Evolutionary conservation across 2,888 invertebrate genomes (phyloP).

Genomic region (Trichopoda pennipes): DNA sequence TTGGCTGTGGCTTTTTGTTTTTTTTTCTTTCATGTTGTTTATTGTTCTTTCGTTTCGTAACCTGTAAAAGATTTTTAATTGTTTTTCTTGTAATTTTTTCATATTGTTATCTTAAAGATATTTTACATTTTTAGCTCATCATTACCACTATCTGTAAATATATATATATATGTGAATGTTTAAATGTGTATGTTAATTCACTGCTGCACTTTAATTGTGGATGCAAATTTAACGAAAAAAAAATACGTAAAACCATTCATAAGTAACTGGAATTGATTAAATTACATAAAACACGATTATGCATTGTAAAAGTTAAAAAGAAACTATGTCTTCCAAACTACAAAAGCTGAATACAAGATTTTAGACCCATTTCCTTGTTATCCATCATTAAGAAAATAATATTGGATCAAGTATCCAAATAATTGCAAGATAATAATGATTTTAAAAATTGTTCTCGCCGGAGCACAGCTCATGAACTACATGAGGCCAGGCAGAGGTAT

Average conservation of each 20-base stretch:
- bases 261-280: slow-evolving; percentile 7
- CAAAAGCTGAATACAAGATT: too few relatives aligned
- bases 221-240: slow-evolving; percentile 42
- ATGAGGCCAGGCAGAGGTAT: too few relatives aligned
- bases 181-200: not conserved
- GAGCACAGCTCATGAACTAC: too few relatives aligned
- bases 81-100: slow-evolving; percentile 69
- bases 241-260: slow-evolving; percentile 2
- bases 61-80: slow-evolving; percentile 69
- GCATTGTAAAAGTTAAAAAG: too few relatives aligned
- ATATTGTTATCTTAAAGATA: slow-evolving; percentile 68
- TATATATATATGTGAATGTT: slow-evolving; percentile 1
- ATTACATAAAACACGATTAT: too few relatives aligned
- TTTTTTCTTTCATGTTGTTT: slow-evolving; percentile 36
- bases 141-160: slow-evolving; percentile 61
- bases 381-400: too few relatives aligned
- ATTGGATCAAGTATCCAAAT: too few relatives aligned
- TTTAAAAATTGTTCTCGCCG: too few relatives aligned
- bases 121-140: slow-evolving; percentile 66
- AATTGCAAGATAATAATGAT: too few relatives aligned
- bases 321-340: too few relatives aligned
- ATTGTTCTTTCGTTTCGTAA: slow-evolving; percentile 61
- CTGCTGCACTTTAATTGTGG: slow-evolving; percentile 15
- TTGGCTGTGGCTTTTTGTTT: slow-evolving; percentile 12
- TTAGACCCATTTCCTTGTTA: too few relatives aligned